phyloP scores from a whole-genome alignment of 2,113 vertebrate species.

The Nannospalax galili region DNA sequence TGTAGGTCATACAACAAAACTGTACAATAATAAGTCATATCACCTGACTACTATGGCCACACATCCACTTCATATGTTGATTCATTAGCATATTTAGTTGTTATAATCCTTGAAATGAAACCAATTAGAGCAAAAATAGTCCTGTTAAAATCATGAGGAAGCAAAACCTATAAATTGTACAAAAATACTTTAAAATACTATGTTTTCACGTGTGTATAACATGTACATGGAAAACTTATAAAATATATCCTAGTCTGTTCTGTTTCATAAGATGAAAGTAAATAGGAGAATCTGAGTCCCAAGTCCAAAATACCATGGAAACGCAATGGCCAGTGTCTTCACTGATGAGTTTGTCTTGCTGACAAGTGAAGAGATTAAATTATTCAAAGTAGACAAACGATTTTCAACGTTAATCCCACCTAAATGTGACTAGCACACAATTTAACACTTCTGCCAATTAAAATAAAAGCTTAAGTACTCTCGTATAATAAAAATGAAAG shows the following conservation, averaged over 20 bases:
- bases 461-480: constrained; percentile 31
- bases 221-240: neutral
- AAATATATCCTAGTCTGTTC: neutral
- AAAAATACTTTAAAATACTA: constrained; percentile 22
- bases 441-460: constrained; percentile 40
- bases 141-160: neutral
- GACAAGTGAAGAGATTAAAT: neutral
- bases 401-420: neutral
- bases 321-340: neutral
- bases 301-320: neutral
- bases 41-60: neutral
- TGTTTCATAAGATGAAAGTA: neutral
- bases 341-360: neutral
- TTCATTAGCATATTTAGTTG: neutral
- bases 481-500: constrained; percentile 50
- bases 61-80: neutral
- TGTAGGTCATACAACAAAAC: neutral
- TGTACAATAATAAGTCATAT: neutral
- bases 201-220: neutral
- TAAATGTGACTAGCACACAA: constrained; percentile 17
- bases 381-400: constrained; percentile 22
- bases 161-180: neutral
- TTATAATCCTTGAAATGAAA: constrained; percentile 21
- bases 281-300: neutral
- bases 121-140: neutral